Evolutionary conservation across 2,797 vertebrate species (phyloP).

Genomic region (Chrosomus eos): DNA sequence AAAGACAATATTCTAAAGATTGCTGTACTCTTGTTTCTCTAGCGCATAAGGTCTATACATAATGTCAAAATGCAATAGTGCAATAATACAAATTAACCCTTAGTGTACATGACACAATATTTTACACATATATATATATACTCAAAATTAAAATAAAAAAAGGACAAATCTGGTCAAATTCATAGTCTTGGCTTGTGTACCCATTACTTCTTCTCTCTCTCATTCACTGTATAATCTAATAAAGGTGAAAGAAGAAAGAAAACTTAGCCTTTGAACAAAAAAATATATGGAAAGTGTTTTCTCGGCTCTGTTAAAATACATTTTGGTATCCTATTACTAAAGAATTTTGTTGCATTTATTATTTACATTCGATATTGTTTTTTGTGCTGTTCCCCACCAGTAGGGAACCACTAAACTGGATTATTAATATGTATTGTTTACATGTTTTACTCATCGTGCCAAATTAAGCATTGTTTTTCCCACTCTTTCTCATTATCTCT

Average conservation of each 20-base stretch:
- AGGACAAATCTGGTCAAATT: background rate
- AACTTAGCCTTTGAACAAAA: background rate
- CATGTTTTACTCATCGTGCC: background rate
- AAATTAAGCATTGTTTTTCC: background rate
- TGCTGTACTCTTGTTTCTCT: too few relatives aligned
- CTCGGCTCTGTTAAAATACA: background rate
- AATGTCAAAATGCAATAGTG: too few relatives aligned
- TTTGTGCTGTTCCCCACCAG: background rate
- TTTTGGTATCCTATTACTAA: background rate
- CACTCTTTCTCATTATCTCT: conserved; percentile 32
- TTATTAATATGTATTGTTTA: background rate
- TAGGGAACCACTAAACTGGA: background rate
- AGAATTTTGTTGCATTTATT: background rate
- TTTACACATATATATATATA: background rate
- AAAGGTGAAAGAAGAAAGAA: background rate
- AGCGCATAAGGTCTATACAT: too few relatives aligned
- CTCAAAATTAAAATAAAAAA: background rate
- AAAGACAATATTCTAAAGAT: too few relatives aligned
- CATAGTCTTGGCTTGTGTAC: background rate
- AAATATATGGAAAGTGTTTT: background rate
- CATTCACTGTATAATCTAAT: background rate
- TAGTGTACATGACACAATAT: background rate
- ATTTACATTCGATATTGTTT: background rate
- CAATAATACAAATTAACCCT: too few relatives aligned
- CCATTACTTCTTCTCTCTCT: background rate